phyloP scores from a whole-genome alignment of 2,888 invertebrate species.

The Plebejus anna region DNA sequence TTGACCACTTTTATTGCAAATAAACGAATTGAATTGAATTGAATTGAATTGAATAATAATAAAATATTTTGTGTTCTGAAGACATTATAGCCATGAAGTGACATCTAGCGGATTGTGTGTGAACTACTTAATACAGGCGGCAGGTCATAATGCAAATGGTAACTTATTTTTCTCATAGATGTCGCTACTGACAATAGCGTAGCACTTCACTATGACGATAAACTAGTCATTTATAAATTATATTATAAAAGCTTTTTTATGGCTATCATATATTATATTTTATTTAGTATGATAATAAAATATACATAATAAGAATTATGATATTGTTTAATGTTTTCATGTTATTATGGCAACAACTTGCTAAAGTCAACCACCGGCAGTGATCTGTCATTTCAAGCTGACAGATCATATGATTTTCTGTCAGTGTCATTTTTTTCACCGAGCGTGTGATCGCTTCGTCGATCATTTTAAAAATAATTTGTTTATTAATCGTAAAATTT shows the following conservation, averaged over 20 bases:
- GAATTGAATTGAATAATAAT: too few relatives aligned
- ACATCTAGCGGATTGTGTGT: neutral
- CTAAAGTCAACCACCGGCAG: neutral
- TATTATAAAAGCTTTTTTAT: too few relatives aligned
- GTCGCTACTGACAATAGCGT: neutral
- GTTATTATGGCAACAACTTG: neutral
- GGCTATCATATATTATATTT: too few relatives aligned
- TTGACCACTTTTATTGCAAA: too few relatives aligned
- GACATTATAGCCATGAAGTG: neutral
- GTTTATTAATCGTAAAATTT: conserved; percentile 24
- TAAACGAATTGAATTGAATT: too few relatives aligned
- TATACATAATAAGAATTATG: too few relatives aligned
- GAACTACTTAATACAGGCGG: conserved; percentile 12
- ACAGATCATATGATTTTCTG: conserved; percentile 31
- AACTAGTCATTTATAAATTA: too few relatives aligned
- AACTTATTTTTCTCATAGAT: conserved; percentile 11
- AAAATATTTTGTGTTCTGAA: too few relatives aligned
- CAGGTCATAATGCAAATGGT: conserved; percentile 30
- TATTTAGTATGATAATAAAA: too few relatives aligned
- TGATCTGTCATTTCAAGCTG: conserved; percentile 3
- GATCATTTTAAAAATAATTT: conserved; percentile 28
- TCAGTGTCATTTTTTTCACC: conserved; percentile 43
- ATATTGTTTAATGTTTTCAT: too few relatives aligned
- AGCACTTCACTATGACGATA: neutral
- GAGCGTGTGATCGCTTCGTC: conserved; percentile 38